phyloP scores from a whole-genome alignment of 1,140 invertebrate genomes.

The Frieseomelitta varia region DNA sequence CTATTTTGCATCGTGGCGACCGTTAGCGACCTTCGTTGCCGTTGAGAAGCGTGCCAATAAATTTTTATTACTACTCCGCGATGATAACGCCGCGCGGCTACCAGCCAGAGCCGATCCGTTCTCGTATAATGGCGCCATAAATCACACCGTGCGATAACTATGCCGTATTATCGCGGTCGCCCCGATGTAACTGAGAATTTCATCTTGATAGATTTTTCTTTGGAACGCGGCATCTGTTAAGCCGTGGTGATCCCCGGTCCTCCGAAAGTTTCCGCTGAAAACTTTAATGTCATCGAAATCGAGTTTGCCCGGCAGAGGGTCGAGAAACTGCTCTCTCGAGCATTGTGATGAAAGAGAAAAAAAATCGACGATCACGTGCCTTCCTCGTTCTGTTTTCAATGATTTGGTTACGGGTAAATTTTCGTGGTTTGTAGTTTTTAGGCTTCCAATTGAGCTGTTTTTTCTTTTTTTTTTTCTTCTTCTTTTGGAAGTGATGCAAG shows the following conservation, averaged over 20 bases:
- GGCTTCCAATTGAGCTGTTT: no score
- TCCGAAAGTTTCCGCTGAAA: not conserved
- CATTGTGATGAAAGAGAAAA: not conserved
- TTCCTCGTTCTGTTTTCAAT: not conserved
- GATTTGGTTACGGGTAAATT: not conserved
- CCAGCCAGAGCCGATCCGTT: constrained; percentile 71
- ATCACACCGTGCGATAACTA: constrained; percentile 68
- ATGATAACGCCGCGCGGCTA: constrained; percentile 70
- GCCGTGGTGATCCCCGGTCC: not conserved
- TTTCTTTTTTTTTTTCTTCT: no score
- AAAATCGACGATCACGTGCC: no score
- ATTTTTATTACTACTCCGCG: constrained; percentile 79
- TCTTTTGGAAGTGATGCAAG: no score
- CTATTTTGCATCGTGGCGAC: constrained; percentile 49
- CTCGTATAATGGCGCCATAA: constrained; percentile 73
- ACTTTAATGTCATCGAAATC: not conserved
- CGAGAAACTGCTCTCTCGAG: not conserved
- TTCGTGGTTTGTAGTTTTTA: no score
- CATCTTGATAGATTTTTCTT: constrained; percentile 58
- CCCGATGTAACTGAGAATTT: constrained; percentile 57
- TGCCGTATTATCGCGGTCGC: constrained; percentile 51
- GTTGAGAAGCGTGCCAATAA: constrained; percentile 62
- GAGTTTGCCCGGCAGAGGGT: not conserved
- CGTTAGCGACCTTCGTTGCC: constrained; percentile 23
- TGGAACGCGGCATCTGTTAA: not conserved